Evolutionary conservation across 2,797 vertebrate genomes (phyloP), one percentile per base, ranked within the genome.

Genomic region (Falco peregrinus): DNA sequence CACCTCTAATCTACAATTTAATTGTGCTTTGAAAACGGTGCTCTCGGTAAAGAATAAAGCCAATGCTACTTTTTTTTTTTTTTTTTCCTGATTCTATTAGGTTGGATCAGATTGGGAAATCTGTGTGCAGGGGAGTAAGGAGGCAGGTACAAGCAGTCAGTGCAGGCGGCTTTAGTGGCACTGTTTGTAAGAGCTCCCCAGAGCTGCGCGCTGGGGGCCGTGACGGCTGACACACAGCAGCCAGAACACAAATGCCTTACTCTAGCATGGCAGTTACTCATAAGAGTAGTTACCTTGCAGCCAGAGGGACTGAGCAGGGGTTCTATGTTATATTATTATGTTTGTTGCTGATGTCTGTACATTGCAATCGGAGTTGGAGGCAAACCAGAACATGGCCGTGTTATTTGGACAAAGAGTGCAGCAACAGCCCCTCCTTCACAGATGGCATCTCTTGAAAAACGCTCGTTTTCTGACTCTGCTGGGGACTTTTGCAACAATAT

Each of bases 241-340:
- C 26, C 80, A 29, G 48, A 18, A 45, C 65, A 20, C 41, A 3
- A 3, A 26, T 1, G 19, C 67, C 68, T 51, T 35, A 5, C 22
- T 41, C 57, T 24, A 9, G n/a, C 2, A 0, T 18, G 61, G 35
- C 71, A 51, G 18, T 57, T 20, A 35, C 75, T 83, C 67, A 8
- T 13, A 47, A 43, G 3, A 51, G 69, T 16, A 4, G 45, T 41
- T 10, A 54, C 87, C 67, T n/a, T 17, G 77, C 28, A 91, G 45
- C 71, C 85, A 79, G 29, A n/a, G 45, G 57, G 37, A 37, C 68
- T 29, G 60, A 57, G 11, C 20, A 21, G 63, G 29, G 51, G 18
- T 47, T 88, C 65, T 67, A 31, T 1, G 0, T 51, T 50, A 1
- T 6, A 0, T 69, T 43, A 11, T 59, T 51, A 3, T 16, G 77